phyloP scores from a whole-genome alignment of 2,113 vertebrate genomes.

The Clinocottus analis region DNA sequence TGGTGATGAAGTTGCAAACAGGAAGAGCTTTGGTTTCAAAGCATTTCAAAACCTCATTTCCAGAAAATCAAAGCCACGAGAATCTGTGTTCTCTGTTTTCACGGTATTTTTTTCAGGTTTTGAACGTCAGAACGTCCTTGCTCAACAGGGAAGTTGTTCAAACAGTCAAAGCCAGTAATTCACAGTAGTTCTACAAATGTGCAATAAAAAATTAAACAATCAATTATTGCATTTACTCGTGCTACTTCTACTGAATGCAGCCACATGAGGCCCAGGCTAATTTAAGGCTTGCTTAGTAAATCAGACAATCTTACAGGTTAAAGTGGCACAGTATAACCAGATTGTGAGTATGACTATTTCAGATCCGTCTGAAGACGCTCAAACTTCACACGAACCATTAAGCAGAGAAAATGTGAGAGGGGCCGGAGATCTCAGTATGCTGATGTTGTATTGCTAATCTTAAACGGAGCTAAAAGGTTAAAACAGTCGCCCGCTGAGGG shows the following conservation, averaged over 20 bases:
- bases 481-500: constrained; percentile 52
- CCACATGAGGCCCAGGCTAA: not conserved
- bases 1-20: too few species aligned
- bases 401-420: not conserved
- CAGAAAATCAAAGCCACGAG: not conserved
- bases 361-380: not conserved
- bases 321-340: not conserved
- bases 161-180: not conserved
- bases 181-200: not conserved
- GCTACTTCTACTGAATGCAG: not conserved
- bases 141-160: not conserved
- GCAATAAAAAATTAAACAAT: not conserved
- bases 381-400: constrained; percentile 18
- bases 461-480: constrained; percentile 56
- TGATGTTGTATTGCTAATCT: constrained; percentile 31
- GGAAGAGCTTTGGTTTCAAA: too few species aligned
- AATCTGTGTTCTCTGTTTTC: not conserved
- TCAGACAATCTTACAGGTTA: not conserved
- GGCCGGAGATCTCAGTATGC: constrained; percentile 15
- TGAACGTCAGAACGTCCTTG: not conserved
- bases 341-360: not conserved
- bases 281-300: not conserved
- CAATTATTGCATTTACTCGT: not conserved
- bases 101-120: not conserved
- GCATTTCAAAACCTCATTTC: not conserved